phyloP scores from a whole-genome alignment of 1,140 invertebrate genomes.

The Caenorhabditis latens region DNA sequence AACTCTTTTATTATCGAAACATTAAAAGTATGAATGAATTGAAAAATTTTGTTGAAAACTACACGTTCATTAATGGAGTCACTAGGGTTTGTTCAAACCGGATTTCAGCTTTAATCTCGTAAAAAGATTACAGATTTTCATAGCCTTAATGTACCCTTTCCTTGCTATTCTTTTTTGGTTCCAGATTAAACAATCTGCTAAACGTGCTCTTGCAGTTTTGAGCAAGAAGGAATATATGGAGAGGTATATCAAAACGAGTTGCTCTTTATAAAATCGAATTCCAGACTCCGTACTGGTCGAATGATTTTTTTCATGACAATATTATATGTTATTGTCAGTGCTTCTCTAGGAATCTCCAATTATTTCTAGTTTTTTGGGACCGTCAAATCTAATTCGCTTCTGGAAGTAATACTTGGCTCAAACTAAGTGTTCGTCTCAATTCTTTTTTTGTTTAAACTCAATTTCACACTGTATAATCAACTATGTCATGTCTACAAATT shows the following conservation, averaged over 20 bases:
- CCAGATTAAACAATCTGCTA: not conserved
- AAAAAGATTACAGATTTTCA: not conserved
- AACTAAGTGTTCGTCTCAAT: not conserved
- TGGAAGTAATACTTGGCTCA: not conserved
- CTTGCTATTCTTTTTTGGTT: not conserved
- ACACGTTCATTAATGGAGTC: no score
- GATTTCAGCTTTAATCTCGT: not conserved
- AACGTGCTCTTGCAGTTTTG: not conserved
- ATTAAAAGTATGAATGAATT: no score
- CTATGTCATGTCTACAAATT: not conserved
- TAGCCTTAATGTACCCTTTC: not conserved
- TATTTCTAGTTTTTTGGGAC: not conserved
- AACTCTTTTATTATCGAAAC: not conserved
- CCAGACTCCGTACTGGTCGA: not conserved
- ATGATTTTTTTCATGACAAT: not conserved
- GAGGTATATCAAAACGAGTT: not conserved
- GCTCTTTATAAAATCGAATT: not conserved
- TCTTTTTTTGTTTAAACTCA: constrained; percentile 2
- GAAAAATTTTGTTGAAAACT: no score
- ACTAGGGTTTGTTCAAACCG: no score
- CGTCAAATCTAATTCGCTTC: no score
- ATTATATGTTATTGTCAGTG: not conserved
- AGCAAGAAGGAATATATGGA: not conserved
- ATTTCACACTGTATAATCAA: not conserved
- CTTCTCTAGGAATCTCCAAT: not conserved